Base-by-base conservation (phyloP, 1,140 invertebrate species). In the Drosophila lowei region DNA sequence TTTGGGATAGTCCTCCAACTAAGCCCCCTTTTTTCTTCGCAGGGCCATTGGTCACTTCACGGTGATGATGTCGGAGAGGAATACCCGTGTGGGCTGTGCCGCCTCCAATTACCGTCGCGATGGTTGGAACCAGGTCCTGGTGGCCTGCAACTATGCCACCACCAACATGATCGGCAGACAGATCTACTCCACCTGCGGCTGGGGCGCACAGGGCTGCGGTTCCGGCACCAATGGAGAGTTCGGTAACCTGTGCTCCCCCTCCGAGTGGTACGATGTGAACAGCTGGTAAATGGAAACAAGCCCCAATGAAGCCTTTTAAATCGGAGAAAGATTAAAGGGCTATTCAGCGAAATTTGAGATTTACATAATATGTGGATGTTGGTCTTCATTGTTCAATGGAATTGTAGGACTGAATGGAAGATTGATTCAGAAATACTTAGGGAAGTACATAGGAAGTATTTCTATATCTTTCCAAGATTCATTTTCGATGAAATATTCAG, bases 41-140 rank as follows among this genome's bases (percentile, higher is more conserved):
- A 83, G 79, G 0, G 58, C 70, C 42, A 85, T 89, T 67, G 85
- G 80, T 5, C 86, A 89, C 50, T 89, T 90, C 28, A 89, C 86
- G 1, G 78, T 86, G 5, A 79, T 89, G 77, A 71, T 89, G 49
- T 73, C 72, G 34, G 86, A 90, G 52, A 53, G 49, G 48, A 85
- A 85, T 30, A 71, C 68, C 6, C 67, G 57, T 1, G 9, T 90
- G 42, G 86, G 86, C 6, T 90, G 86, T 42, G 85, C 85, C 3
- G 78, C 80, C 6, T 59, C 77, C 15, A 41, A 21, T 0, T 79
- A 79, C 11, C 64, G 60, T 6, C 34, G 56, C 6, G 47, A 62
- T 28, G 63, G 58, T 49, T 73, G 62, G 63, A 63, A 76, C 34
- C 48, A 58, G 23, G 72, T 71, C 0, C 30, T 79, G 30, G 59